A percentile compares a stretch with the other conserved stretches of the same genome.
These are phyloP conservation scores for Battus philenor DNA, from an alignment of 1,140 invertebrate species.

Conservation along the genomic window DNA sequence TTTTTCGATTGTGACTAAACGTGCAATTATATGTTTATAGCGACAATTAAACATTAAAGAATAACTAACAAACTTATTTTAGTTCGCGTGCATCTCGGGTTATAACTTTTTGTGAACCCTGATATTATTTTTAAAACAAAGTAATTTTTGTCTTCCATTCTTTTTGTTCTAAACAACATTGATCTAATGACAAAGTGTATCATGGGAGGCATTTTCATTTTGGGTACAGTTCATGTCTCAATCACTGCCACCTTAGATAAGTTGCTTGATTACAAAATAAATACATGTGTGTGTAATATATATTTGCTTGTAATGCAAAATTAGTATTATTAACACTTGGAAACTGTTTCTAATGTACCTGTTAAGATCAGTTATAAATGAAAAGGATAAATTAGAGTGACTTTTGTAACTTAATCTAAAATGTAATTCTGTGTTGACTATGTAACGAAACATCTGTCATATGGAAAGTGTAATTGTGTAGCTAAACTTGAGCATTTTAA, in stretches of 20 bases:
- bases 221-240: constrained; percentile 3
- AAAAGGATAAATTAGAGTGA: no score
- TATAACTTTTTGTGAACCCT: background rate
- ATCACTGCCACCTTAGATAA: constrained; percentile 11
- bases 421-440: no score
- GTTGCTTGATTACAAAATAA: background rate
- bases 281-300: no score
- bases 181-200: background rate
- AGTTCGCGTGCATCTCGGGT: no score
- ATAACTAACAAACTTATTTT: background rate
- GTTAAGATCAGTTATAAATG: no score
- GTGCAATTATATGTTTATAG: constrained; percentile 7
- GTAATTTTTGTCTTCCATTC: constrained; percentile 8
- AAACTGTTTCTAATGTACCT: no score
- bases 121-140: background rate
- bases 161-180: constrained; percentile 7
- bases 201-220: background rate
- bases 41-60: background rate
- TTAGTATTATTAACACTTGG: no score
- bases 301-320: no score
- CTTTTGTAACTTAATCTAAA: no score
- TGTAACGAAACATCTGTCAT: no score
- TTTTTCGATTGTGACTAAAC: constrained; percentile 8
- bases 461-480: no score
- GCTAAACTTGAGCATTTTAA: no score